Evolutionary conservation across 2,113 vertebrate genomes (phyloP).

Genomic region (Rhegmatorhina hoffmannsi): DNA sequence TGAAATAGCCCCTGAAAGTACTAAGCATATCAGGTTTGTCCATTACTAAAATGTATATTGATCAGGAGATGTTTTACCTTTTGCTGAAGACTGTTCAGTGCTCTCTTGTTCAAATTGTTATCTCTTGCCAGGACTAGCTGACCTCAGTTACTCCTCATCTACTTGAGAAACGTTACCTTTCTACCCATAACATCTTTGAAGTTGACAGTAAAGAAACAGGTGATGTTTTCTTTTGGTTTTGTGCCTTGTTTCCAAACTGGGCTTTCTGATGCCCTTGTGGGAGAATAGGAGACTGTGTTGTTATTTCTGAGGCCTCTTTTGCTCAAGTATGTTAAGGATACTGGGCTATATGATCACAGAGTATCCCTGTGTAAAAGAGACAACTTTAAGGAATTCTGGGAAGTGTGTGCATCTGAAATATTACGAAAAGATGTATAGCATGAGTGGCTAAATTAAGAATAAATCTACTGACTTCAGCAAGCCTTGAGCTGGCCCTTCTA

Average conservation of each 20-base stretch:
- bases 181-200: background rate
- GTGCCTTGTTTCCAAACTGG: background rate
- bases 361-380: background rate
- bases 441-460: background rate
- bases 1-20: background rate
- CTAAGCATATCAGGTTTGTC: background rate
- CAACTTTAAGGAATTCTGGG: background rate
- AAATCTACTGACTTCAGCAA: background rate
- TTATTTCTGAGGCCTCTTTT: background rate
- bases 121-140: background rate
- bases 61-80: background rate
- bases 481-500: background rate
- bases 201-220: background rate
- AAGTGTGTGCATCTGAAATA: background rate
- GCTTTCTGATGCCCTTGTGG: background rate
- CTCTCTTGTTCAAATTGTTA: background rate
- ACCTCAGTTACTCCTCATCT: background rate
- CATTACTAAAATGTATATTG: slow-evolving; percentile 3
- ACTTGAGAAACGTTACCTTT: background rate
- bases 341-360: background rate
- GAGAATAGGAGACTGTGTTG: background rate
- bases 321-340: background rate
- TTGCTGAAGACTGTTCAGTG: background rate
- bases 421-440: background rate
- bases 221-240: background rate